These are phyloP conservation scores for Adelosebastes latens DNA, from an alignment of 2,797 vertebrate species.

Conservation along the genomic window DNA sequence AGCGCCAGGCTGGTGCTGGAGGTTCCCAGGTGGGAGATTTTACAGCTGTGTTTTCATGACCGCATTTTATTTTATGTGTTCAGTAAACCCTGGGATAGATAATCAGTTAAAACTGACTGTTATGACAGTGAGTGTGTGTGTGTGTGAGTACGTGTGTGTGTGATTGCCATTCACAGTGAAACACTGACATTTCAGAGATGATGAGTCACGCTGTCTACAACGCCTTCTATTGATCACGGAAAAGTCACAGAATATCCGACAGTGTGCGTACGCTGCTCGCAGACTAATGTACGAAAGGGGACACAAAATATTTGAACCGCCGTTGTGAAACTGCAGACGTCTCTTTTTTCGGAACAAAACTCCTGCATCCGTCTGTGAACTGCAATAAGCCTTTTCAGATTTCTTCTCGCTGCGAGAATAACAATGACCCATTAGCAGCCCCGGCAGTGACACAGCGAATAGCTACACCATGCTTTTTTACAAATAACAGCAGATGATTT, in stretches of 20 bases:
- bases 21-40: not conserved
- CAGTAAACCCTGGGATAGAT: not conserved
- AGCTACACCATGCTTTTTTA: not conserved
- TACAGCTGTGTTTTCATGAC: not conserved
- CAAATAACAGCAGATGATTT: constrained; percentile 22
- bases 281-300: not conserved
- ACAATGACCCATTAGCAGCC: constrained; percentile 27
- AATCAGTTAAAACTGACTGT: not conserved
- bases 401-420: not conserved
- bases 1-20: not conserved
- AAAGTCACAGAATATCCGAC: not conserved
- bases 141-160: rapidly evolving
- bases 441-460: not conserved
- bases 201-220: not conserved
- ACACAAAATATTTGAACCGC: not conserved
- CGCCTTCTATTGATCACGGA: constrained; percentile 1
- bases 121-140: not conserved
- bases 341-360: constrained; percentile 5
- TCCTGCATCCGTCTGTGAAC: constrained; percentile 14
- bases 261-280: not conserved
- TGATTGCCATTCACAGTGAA: not conserved
- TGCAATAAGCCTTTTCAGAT: not conserved
- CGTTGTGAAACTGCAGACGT: not conserved
- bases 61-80: not conserved
- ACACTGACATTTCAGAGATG: constrained; percentile 12